Evolutionary conservation across 2,888 invertebrate genomes (phyloP), one percentile per base, ranked within the genome.

Genomic region (Microchrysa polita): DNA sequence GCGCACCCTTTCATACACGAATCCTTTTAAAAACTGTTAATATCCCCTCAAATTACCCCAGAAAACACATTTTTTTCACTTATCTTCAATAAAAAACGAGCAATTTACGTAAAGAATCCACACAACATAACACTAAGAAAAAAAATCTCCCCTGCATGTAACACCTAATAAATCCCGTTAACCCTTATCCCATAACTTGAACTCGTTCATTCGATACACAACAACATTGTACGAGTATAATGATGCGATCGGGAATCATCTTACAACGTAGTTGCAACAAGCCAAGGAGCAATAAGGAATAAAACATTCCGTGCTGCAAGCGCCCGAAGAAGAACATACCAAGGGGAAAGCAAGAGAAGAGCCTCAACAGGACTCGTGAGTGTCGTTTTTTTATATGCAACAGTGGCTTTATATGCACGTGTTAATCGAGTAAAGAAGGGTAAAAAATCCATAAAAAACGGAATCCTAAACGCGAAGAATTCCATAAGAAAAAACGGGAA

Each of bases 101-200:
- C 59, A 20, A 20, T 69, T 69, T 57, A 57, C 53, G 69, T 55
- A 55, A 55, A 69, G 40, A n/a, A n/a, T 40, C 55, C 40, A n/a
- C 23, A 44, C n/a, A 16, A 1, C 44, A 12, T 65, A 16, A 1
- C 44, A 12, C 48, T 10, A 12, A 18, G 57, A 55, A 69, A 57
- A n/a, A 60, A 48, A 60, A 9, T 48, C 42, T 7, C 27, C 27
- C 27, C 72, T 20, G n/a, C n/a, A n/a, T n/a, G 72, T 72, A 72
- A 60, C 72, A 72, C 72, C 72, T 72, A 72, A 72, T 72, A 72
- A 72, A 72, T 72, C 72, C 72, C 72, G 72, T 72, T 72, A 72
- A 72, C 72, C 72, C 72, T 57, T 72, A 65, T 65, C 34, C 27
- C 48, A 65, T 65, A 44, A 65, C 48, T 14, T 65, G 20, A 22